Evolutionary conservation across 2,888 invertebrate genomes (phyloP), one percentile per base, ranked within the genome.

Genomic region (Tenthredo livida): DNA sequence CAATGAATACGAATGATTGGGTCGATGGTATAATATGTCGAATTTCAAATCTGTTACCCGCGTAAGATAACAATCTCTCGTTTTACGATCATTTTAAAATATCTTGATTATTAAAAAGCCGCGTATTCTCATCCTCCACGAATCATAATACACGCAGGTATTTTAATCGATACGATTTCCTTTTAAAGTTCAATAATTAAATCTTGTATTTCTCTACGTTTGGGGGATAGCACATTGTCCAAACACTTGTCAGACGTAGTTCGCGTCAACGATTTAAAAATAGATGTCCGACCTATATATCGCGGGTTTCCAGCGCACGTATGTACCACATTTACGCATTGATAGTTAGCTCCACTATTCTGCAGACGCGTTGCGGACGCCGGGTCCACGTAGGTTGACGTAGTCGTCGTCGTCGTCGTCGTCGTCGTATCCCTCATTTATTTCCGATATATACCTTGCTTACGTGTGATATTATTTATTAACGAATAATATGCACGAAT

Each of bases 271-370:
- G 83, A 86, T 72, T 84, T 85, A 89, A 90, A 90, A 90, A 90
- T 90, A 90, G 90, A 90, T 87, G 86, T 84, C 77, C 86, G 90
- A 87, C 89, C 90, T 85, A 89, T 90, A 85, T 90, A 85, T 70
- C 67, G 70, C 37, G 25, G 33, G 54, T 29, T 77, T 77, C 77
- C 77, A 77, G 77, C 77, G 17, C 9, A 43, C 37, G 70, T 54
- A 54, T 54, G 67, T 82, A 58, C n/a, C 33, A 65, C 54, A 77
- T 54, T 75, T 84, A 65, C 67, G 33, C 15, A 84, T 75, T 47
- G 77, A 77, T 77, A 77, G 77, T 29, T 29, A 54, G 6, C n/a
- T 6, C 17, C 17, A n/a, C n/a, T 54, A 54, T 54, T 54, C 54
- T 50, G 47, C n/a, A 54, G 54, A 54, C 25, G 77, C 15, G 21